These are phyloP conservation scores for Tachina fera DNA, from an alignment of 2,888 invertebrate genomes.

Conservation along the genomic window DNA sequence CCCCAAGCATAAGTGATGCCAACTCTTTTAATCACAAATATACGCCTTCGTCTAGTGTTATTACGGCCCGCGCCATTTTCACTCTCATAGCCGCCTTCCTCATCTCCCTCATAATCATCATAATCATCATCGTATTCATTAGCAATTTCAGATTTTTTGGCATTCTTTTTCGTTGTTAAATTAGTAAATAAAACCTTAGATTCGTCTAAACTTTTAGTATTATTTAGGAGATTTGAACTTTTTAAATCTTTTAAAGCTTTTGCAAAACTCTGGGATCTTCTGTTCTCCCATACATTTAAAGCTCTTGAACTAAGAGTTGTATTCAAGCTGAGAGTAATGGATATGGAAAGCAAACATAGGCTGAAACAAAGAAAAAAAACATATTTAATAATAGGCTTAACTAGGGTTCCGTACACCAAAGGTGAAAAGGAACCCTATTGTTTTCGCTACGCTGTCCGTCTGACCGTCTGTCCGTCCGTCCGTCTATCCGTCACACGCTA, in stretches of 20 bases:
- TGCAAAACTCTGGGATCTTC: background rate
- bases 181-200: background rate
- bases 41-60: constrained; percentile 46
- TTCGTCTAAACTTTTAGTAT: constrained; percentile 2
- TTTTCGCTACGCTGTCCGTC: too few relatives aligned
- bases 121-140: constrained; percentile 62
- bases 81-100: constrained; percentile 74
- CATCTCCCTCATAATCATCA: constrained; percentile 73
- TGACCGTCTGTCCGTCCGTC: too few relatives aligned
- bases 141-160: constrained; percentile 24
- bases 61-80: constrained; percentile 60
- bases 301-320: background rate
- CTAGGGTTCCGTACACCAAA: too few relatives aligned
- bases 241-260: background rate
- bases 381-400: too few relatives aligned
- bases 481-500: too few relatives aligned
- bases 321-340: background rate
- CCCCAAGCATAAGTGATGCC: constrained; percentile 85
- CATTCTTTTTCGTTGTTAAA: background rate
- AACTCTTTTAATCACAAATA: constrained; percentile 68
- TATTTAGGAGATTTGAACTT: background rate
- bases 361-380: background rate
- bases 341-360: background rate
- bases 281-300: background rate
- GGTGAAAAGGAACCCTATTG: too few relatives aligned